phyloP scores from a whole-genome alignment of 2,113 vertebrate genomes.

The Erpornis zantholeuca region DNA sequence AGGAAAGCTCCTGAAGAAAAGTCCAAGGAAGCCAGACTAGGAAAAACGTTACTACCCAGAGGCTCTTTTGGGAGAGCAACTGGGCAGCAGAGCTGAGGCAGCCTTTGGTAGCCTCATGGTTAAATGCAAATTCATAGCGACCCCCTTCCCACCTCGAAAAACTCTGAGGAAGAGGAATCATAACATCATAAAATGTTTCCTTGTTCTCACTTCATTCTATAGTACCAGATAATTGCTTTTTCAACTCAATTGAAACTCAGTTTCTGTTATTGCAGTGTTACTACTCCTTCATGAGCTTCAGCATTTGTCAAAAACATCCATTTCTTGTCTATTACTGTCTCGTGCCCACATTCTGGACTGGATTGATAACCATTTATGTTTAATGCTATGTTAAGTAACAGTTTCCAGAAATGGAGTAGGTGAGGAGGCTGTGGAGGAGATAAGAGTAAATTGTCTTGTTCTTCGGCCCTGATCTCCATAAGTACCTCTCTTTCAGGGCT shows the following conservation, averaged over 20 bases:
- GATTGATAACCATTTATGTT: background rate
- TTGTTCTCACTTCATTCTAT: constrained; percentile 22
- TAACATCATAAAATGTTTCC: background rate
- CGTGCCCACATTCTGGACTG: background rate
- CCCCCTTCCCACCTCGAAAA: background rate
- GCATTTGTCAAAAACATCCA: constrained; percentile 5
- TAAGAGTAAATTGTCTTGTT: background rate
- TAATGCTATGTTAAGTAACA: constrained; percentile 5
- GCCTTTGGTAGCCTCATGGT: background rate
- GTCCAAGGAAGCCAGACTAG: background rate
- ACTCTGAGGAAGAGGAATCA: background rate
- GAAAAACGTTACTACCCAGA: fast-evolving
- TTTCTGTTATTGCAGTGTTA: background rate
- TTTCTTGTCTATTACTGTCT: background rate
- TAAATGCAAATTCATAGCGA: background rate
- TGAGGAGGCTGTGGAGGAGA: background rate
- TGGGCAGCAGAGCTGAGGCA: background rate
- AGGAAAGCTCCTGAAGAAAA: background rate
- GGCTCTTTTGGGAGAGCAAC: background rate
- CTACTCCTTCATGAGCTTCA: background rate
- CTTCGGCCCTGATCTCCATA: background rate
- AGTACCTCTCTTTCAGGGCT: background rate
- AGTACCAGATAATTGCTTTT: constrained; percentile 36
- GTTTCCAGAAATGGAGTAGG: background rate
- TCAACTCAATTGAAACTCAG: constrained; percentile 36